phyloP scores from a whole-genome alignment of 2,113 vertebrate genomes.

The Mobula birostris region DNA sequence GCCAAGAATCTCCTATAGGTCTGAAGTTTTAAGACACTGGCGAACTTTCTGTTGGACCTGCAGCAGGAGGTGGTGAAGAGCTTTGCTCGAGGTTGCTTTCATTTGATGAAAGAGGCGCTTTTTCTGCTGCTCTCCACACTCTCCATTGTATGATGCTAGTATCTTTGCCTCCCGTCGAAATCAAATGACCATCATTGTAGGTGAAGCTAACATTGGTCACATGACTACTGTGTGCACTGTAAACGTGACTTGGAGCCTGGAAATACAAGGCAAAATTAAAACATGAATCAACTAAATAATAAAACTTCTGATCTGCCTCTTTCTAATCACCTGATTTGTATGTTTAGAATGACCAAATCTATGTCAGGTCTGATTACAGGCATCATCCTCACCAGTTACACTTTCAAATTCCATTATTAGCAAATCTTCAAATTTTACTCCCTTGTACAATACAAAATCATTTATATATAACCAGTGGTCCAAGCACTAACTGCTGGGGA shows the following conservation, averaged over 20 bases:
- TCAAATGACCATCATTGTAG: conserved; percentile 76
- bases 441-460: no score
- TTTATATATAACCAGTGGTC: no score
- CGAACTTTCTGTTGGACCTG: conserved; percentile 47
- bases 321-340: no score
- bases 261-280: background rate
- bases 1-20: conserved; percentile 43
- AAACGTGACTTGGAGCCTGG: conserved; percentile 93
- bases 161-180: conserved; percentile 96
- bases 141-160: conserved; percentile 97
- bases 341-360: no score
- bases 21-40: conserved; percentile 46
- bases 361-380: no score
- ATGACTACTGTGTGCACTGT: conserved; percentile 95
- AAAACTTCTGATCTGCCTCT: no score
- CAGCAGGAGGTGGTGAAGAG: conserved; percentile 44
- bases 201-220: conserved; percentile 98
- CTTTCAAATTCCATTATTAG: no score
- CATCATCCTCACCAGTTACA: no score
- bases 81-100: conserved; percentile 54
- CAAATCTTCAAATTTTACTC: no score
- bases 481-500: no score
- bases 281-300: no score
- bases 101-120: conserved; percentile 55
- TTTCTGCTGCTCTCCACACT: conserved; percentile 64